Base-by-base conservation (phyloP, 2,113 vertebrate species). In the Mus pahari region DNA sequence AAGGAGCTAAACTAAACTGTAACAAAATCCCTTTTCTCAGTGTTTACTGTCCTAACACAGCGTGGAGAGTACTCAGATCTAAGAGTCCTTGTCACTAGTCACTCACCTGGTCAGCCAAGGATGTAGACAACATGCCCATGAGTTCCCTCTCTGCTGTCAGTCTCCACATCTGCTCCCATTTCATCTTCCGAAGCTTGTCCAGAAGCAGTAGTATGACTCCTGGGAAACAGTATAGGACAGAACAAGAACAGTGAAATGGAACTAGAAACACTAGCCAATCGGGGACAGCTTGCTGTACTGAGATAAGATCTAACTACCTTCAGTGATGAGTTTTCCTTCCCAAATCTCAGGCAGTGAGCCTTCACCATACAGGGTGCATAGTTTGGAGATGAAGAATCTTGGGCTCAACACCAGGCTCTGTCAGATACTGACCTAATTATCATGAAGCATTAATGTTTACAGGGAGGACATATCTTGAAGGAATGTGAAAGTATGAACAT, bases 141-240 rank as follows among this genome's bases (percentile, higher is more conserved):
- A 99, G 98, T 94, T 99, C 99, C 64, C 99, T 98, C 97, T 99
- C 99, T 0, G 99, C 99, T 0, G 99, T 99, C 94, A 99, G 98
- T 73, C 99, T 99, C 99, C 99, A 99, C 99, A 99, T 99, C 99
- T 99, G 99, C 95, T 99, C 99, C 99, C 99, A 99, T 73, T 99
- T 99, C 98, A 99, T 99, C 98, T 99, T 99, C 96, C 99, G 98
- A 42, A 99, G 97, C 95, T 99, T 99, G 96, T 99, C 99, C 7
- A 99, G 98, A 66, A 99, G 99, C 90, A 99, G 98, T 95, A 99
- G 95, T 97, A 99, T 99, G 96, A 99, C 99, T 26, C 99, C 99
- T 99, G 97, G 24, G 96, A 71, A 64, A 71, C 48, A 55, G 70
- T 0, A 88, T 9, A 66, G 74, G 31, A 75, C 0, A 93, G 42